Conservation (phyloP, 2,113 vertebrate genomes). For the Serilophus lunatus region DNA sequence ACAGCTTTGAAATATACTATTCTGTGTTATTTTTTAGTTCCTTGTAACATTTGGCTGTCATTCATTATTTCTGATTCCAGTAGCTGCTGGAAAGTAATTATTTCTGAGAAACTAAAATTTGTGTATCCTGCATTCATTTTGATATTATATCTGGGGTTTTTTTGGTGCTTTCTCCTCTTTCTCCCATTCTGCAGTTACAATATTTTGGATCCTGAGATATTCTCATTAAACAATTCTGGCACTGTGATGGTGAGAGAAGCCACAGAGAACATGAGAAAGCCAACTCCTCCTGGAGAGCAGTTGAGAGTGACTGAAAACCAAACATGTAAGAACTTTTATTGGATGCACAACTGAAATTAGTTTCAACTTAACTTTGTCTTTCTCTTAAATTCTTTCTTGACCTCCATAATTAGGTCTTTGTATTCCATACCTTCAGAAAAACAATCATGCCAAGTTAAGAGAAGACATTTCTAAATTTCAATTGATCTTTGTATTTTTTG, state of each 20-base stretch:
- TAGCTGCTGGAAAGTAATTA: background rate
- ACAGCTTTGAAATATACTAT: background rate
- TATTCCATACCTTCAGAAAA: background rate
- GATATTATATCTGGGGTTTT: background rate
- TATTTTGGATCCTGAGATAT: constrained; percentile 76
- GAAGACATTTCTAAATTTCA: background rate
- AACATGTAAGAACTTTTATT: constrained; percentile 18
- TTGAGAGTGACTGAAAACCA: background rate
- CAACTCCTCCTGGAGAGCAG: background rate
- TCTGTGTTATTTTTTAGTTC: background rate
- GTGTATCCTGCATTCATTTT: background rate
- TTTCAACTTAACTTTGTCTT: background rate
- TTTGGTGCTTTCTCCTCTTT: background rate
- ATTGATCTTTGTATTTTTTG: background rate
- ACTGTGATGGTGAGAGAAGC: constrained; percentile 69
- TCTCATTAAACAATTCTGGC: constrained; percentile 85
- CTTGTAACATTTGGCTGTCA: background rate
- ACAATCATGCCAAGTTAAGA: background rate
- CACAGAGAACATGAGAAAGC: background rate
- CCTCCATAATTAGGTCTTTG: background rate
- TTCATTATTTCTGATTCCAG: background rate
- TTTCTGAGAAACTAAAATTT: background rate
- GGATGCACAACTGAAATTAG: background rate
- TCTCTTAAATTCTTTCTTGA: background rate
- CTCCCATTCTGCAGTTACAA: constrained; percentile 75